Base-by-base conservation (phyloP, 1,140 invertebrate genomes). In the Pogonomyrmex californicus region DNA sequence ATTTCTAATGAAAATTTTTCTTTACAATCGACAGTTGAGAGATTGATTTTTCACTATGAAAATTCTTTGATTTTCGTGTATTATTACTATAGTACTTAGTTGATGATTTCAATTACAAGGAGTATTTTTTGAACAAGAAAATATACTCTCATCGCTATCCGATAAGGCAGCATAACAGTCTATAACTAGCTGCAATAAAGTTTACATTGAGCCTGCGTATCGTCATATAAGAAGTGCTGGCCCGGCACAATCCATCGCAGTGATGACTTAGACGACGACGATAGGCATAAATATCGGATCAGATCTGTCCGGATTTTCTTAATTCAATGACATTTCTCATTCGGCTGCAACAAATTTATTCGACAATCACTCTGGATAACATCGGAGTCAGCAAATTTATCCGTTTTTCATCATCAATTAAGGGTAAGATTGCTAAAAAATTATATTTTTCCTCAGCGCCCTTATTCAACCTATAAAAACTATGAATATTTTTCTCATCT, bases 81-180 rank as follows among this genome's bases (percentile, higher is more conserved):
- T n/a, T 41, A 75, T 75, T 30, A 58, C 2, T 63, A 38, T 30
- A n/a, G n/a, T n/a, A 54, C 71, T 56, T 58, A 75, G 17, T 82
- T 33, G 41, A 82, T 14, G 12, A 0, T n/a, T 3, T 7, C 10
- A 2, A 41, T 62, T 1, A 5, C 6, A 49, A 30, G 6, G 1
- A 23, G 10, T 60, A 83, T 58, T 87, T 90, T 83, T 88, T 65
- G 44, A 78, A 33, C 66, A 2, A 68, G 75, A 87, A 91, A 85
- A 89, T 91, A 86, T 86, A 66, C 38, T 79, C 73, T 85, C 75
- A 68, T 71, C 66, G 75, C 76, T 63, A 77, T 78, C 54, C 89
- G 93, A 95, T 95, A 94, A 94, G 91, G 47, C 76, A 86, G 76
- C 66, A 91, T 92, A 93, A 91, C 92, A 90, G 78, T 92, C 85